Evolutionary conservation across 2,888 invertebrate species (phyloP).

Genomic region (Timema podura): DNA sequence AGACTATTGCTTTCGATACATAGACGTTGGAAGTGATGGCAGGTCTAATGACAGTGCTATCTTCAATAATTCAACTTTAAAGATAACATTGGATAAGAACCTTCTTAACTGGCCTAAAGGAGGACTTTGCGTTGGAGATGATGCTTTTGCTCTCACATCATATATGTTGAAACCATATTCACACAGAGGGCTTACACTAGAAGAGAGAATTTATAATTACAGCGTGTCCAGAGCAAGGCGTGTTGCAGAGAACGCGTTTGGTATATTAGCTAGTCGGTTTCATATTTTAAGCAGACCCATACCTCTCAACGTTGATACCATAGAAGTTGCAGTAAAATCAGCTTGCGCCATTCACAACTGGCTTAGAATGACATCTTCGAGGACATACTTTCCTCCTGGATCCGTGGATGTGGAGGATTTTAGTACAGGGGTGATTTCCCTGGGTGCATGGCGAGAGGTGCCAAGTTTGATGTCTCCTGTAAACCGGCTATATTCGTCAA

Average conservation of each 20-base stretch:
- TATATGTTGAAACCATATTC: background rate
- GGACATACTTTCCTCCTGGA: background rate
- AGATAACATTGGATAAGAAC: background rate
- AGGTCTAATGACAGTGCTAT: background rate
- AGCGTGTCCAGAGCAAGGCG: background rate
- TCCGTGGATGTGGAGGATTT: background rate
- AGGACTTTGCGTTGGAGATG: background rate
- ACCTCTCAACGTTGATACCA: background rate
- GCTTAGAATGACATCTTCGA: background rate
- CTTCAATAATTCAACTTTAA: background rate
- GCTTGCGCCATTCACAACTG: background rate
- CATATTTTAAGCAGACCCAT: background rate
- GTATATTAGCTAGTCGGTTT: background rate
- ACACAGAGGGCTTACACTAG: no score
- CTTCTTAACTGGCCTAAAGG: background rate
- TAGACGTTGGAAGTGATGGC: background rate
- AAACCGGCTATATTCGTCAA: no score
- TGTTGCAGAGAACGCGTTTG: no score
- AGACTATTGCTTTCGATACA: constrained; percentile 10
- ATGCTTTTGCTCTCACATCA: constrained; percentile 1
- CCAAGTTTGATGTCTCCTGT: no score
- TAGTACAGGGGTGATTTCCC: background rate
- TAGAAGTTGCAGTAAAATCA: background rate
- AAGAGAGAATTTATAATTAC: no score
- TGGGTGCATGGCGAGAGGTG: background rate